phyloP scores from a whole-genome alignment of 2,797 vertebrate genomes.

The Meriones psammophilus region DNA sequence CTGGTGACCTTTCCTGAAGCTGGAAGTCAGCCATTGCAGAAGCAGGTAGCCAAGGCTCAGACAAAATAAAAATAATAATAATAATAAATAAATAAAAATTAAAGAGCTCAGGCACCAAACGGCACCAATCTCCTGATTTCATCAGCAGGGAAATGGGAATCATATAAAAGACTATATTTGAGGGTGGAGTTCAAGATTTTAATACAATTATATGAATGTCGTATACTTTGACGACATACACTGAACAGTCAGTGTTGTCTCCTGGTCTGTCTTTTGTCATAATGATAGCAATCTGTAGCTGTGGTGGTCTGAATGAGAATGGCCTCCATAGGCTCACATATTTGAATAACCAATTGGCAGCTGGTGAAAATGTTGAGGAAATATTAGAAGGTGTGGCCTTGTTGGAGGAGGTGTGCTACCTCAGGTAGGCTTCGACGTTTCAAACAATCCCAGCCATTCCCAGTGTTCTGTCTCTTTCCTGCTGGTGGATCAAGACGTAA shows the following conservation, averaged over 20 bases:
- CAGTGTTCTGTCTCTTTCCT: background rate
- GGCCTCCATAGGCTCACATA: background rate
- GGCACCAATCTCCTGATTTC: background rate
- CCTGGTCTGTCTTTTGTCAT: background rate
- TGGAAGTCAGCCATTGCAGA: background rate
- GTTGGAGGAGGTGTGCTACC: background rate
- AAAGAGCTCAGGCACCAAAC: background rate
- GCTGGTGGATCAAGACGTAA: too few relatives aligned
- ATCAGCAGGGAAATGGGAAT: background rate
- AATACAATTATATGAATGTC: background rate
- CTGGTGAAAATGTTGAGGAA: background rate
- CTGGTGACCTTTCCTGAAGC: background rate
- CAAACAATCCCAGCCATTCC: background rate
- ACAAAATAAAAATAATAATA: too few relatives aligned
- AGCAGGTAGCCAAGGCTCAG: background rate
- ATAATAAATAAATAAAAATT: background rate
- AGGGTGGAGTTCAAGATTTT: background rate
- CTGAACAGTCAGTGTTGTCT: background rate
- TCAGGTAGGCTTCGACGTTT: background rate
- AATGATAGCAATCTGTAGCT: background rate
- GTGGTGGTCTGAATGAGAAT: background rate
- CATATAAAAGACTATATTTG: accelerated
- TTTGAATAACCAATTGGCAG: background rate
- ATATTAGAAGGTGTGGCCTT: background rate
- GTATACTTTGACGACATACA: background rate